Evolutionary conservation across 2,888 invertebrate species (phyloP).

Genomic region (Drosophila anomelani): DNA sequence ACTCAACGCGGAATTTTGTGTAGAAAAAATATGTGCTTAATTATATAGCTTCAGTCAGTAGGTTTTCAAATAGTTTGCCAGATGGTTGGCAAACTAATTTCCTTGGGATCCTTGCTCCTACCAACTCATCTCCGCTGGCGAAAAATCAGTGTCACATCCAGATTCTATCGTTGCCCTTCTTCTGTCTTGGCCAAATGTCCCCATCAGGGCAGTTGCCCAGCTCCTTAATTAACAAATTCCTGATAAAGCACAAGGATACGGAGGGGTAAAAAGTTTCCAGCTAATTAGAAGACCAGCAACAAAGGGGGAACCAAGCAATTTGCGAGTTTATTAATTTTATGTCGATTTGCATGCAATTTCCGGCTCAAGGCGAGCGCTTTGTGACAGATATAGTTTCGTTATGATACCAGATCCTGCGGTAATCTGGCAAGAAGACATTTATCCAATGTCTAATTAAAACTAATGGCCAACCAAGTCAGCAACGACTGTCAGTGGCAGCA

Average conservation of each 20-base stretch:
- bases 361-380: slow-evolving; percentile 63
- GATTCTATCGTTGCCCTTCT: slow-evolving; percentile 47
- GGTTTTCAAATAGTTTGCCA: not conserved
- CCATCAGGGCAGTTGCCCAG: slow-evolving; percentile 43
- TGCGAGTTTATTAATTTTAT: slow-evolving; percentile 77
- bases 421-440: slow-evolving; percentile 61
- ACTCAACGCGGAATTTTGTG: not conserved
- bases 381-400: slow-evolving; percentile 43
- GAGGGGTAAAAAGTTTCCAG: slow-evolving; percentile 61
- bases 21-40: not conserved
- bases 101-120: not conserved
- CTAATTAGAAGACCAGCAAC: slow-evolving; percentile 61
- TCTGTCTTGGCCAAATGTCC: slow-evolving; percentile 27
- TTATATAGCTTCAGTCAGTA: not conserved
- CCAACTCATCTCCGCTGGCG: not conserved
- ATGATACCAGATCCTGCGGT: slow-evolving; percentile 45
- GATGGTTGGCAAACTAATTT: not conserved
- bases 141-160: slow-evolving; percentile 63
- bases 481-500: slow-evolving; percentile 21
- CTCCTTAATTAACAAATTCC: slow-evolving; percentile 69
- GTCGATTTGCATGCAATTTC: slow-evolving; percentile 78
- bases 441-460: slow-evolving; percentile 63
- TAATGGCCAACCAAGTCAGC: slow-evolving; percentile 53
- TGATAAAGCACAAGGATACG: slow-evolving; percentile 41
- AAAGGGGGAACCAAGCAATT: slow-evolving; percentile 57